A percentile compares a stretch with the other conserved stretches of the same genome.
These are phyloP conservation scores for Isotomurus palustris DNA, from an alignment of 2,888 invertebrate species.

Conservation along the genomic window DNA sequence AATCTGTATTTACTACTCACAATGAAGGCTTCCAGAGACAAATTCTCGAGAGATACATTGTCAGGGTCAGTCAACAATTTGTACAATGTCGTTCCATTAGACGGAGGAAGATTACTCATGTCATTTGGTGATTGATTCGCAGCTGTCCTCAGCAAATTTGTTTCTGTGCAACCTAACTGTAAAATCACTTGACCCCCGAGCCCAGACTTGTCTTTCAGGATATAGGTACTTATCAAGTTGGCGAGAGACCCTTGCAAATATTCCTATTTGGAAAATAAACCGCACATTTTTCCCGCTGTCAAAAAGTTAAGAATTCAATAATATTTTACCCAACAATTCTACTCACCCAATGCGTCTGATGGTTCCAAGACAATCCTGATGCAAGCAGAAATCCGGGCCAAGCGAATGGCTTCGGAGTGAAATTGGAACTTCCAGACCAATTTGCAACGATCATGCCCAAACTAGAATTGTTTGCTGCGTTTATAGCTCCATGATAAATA, in stretches of 20 bases:
- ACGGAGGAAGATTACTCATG: slow-evolving; percentile 55
- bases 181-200: slow-evolving; percentile 55
- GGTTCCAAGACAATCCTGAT: slow-evolving; percentile 59
- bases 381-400: slow-evolving; percentile 59
- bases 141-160: slow-evolving; percentile 54
- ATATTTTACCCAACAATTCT: not conserved
- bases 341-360: slow-evolving; percentile 52
- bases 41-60: slow-evolving; percentile 57
- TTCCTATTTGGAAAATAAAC: slow-evolving; percentile 52
- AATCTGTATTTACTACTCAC: slow-evolving; percentile 49
- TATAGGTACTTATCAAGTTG: slow-evolving; percentile 56
- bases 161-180: slow-evolving; percentile 58
- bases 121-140: slow-evolving; percentile 54
- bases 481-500: slow-evolving; percentile 56
- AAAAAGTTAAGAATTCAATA: too few relatives aligned
- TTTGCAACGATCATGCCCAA: slow-evolving; percentile 57
- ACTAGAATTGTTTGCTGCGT: slow-evolving; percentile 54
- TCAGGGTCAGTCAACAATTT: slow-evolving; percentile 60
- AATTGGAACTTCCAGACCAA: slow-evolving; percentile 59
- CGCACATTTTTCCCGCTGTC: too few relatives aligned
- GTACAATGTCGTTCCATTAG: slow-evolving; percentile 57
- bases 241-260: slow-evolving; percentile 54
- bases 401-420: slow-evolving; percentile 58
- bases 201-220: slow-evolving; percentile 54
- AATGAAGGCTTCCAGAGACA: slow-evolving; percentile 57